These are phyloP conservation scores for Therioaphis trifolii DNA, from an alignment of 2,888 invertebrate genomes.

Conservation along the genomic window DNA sequence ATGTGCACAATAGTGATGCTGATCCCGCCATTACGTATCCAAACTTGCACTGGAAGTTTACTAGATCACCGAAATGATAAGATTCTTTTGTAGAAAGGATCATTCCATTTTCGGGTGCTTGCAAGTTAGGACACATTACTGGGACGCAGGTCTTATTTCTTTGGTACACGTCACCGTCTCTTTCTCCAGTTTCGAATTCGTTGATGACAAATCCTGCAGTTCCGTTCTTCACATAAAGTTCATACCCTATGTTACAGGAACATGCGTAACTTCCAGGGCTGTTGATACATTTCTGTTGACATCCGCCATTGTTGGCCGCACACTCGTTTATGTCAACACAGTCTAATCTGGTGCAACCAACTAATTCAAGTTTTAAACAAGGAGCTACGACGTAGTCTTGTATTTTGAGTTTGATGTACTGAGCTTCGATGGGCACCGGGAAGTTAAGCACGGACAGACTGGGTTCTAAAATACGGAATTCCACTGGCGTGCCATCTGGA, in stretches of 20 bases:
- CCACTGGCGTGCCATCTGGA: slow-evolving; percentile 91
- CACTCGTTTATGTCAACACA: slow-evolving; percentile 92
- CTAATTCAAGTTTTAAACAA: slow-evolving; percentile 88
- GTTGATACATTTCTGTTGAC: slow-evolving; percentile 92
- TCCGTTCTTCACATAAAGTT: slow-evolving; percentile 87
- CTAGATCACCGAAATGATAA: slow-evolving; percentile 89
- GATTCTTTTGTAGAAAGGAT: slow-evolving; percentile 82
- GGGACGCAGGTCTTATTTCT: slow-evolving; percentile 95
- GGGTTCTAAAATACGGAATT: slow-evolving; percentile 89
- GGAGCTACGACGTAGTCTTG: slow-evolving; percentile 89
- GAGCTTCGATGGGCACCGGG: slow-evolving; percentile 90
- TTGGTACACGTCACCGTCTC: slow-evolving; percentile 89
- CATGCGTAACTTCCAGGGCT: slow-evolving; percentile 89
- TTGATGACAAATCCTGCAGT: slow-evolving; percentile 89
- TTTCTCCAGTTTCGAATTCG: slow-evolving; percentile 83
- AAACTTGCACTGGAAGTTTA: slow-evolving; percentile 93
- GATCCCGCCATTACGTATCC: slow-evolving; percentile 93
- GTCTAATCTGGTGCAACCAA: slow-evolving; percentile 91
- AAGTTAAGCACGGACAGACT: slow-evolving; percentile 90
- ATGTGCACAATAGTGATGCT: slow-evolving; percentile 85
- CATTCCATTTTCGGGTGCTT: slow-evolving; percentile 86
- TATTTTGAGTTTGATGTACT: slow-evolving; percentile 86
- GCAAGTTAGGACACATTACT: slow-evolving; percentile 84
- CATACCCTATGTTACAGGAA: slow-evolving; percentile 90
- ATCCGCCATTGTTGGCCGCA: slow-evolving; percentile 85